Evolutionary conservation across 1,140 invertebrate species (phyloP), one percentile per base, ranked within the genome.

Genomic region (Drosophila tropicalis): DNA sequence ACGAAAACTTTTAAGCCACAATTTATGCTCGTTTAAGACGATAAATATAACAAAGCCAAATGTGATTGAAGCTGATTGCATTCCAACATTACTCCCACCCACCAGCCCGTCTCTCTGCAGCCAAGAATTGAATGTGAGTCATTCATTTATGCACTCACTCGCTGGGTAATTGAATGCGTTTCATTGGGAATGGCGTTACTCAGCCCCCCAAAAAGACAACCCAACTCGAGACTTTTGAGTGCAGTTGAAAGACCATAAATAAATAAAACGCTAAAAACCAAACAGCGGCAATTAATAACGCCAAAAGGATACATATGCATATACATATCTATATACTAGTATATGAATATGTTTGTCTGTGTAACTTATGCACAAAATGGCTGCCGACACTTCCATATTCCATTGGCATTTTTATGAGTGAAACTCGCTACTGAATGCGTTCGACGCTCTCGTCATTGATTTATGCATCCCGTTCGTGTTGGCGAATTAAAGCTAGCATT

Each of bases 1-100:
- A 89, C 76, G 84, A 87, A 87, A 78, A 82, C 78, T 89, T 89
- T 87, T 81, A 87, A 84, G 84, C 73, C 76, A 89, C 80, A 89
- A 89, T 89, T 89, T 89, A 89, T 89, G 84, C 70, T 89, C 84
- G 77, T 89, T 89, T 90, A 89, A 80, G 77, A 80, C 81, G 81
- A 89, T 89, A 89, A 89, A 89, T 89, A 89, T 89, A 89, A 66
- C 83, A 86, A 76, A 69, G 62, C 64, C 67, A 77, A 64, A 64
- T 69, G 66, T 89, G 84, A 89, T 89, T 89, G 77, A 89, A 84
- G 76, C 70, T 81, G 83, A 84, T 89, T 87, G 80, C 84, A 89
- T 87, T 87, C 84, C 83, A 79, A 54, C 62, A 71, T 57, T 70
- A 77, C 61, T 56, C 22, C 64, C 61, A 60, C 39, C 64, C 40